These are phyloP conservation scores for Charadrius vociferus DNA, from an alignment of 2,113 vertebrate species.

Conservation along the genomic window DNA sequence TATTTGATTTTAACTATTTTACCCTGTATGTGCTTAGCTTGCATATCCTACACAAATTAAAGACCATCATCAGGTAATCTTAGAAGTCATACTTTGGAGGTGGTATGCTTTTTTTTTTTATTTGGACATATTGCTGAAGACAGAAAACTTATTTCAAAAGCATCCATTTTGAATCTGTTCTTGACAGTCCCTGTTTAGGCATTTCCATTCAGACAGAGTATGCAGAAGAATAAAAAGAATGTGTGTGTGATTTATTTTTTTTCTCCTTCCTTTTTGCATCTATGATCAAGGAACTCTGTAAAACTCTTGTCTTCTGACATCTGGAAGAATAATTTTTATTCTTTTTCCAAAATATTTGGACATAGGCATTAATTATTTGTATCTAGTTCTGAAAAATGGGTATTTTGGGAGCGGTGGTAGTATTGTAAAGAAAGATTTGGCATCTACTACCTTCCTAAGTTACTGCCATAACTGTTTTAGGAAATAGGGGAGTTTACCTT, in stretches of 20 bases:
- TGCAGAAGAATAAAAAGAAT: neutral
- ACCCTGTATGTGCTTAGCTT: neutral
- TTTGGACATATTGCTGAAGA: neutral
- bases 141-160: neutral
- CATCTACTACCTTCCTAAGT: neutral
- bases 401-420: neutral
- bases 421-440: neutral
- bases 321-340: neutral
- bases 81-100: neutral
- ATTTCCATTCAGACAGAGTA: neutral
- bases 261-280: neutral
- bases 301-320: neutral
- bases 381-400: neutral
- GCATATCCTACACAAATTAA: fast-evolving
- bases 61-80: neutral
- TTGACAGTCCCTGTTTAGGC: neutral
- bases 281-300: neutral
- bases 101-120: neutral
- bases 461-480: neutral
- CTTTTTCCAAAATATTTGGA: neutral
- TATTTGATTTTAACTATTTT: neutral
- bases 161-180: neutral
- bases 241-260: neutral
- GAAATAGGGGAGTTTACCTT: neutral
- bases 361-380: neutral